A percentile compares a stretch with the other conserved stretches of the same genome.
Evolutionary conservation across 1,140 invertebrate species (phyloP).

Genomic region (Lordiphosa clarofinis): DNA sequence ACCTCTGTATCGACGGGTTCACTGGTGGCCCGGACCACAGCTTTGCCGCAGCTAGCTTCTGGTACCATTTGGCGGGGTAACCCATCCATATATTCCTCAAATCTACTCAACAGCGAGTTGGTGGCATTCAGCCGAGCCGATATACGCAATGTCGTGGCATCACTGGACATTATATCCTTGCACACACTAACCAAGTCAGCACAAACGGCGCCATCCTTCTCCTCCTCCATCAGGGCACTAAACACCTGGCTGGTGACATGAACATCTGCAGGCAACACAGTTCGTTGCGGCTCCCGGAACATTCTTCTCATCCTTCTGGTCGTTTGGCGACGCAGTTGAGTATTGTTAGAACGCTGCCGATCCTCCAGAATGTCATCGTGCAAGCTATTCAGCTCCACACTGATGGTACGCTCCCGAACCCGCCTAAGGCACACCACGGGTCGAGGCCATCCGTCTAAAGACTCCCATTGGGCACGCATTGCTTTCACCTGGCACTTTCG

Average conservation of each 20-base stretch:
- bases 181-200: slow-evolving; percentile 59
- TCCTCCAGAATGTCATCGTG: slow-evolving; percentile 57
- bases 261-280: slow-evolving; percentile 59
- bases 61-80: slow-evolving; percentile 51
- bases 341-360: slow-evolving; percentile 23
- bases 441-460: slow-evolving; percentile 23
- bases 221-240: slow-evolving; percentile 32
- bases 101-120: slow-evolving; percentile 49
- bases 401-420: slow-evolving; percentile 50
- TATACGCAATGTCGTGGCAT: slow-evolving; percentile 41
- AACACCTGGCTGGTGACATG: slow-evolving; percentile 60
- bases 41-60: slow-evolving; percentile 29
- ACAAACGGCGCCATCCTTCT: slow-evolving; percentile 43
- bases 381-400: slow-evolving; percentile 40
- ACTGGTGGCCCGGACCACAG: slow-evolving; percentile 11
- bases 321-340: slow-evolving; percentile 33
- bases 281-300: slow-evolving; percentile 32
- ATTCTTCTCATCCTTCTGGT: slow-evolving; percentile 36
- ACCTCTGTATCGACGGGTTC: slow-evolving; percentile 20
- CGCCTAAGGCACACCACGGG: slow-evolving; percentile 43
- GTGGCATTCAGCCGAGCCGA: slow-evolving; percentile 65
- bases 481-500: slow-evolving; percentile 28
- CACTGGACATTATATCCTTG: slow-evolving; percentile 60
- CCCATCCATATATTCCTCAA: slow-evolving; percentile 66
- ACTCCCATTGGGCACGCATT: slow-evolving; percentile 45